phyloP scores from a whole-genome alignment of 2,797 vertebrate genomes.

The Aplochiton taeniatus region DNA sequence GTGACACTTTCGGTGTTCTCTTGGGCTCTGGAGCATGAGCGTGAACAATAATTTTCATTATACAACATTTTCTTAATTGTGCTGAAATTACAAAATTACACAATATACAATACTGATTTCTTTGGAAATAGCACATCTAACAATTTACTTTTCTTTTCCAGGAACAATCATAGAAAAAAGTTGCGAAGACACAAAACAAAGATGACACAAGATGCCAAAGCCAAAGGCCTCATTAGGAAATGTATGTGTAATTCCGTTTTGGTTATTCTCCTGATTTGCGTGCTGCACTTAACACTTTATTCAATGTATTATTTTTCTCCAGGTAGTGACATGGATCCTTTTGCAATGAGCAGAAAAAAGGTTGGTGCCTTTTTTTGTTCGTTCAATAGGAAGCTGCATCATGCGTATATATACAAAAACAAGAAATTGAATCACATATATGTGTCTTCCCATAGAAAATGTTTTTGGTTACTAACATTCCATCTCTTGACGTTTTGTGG shows the following conservation, averaged over 20 bases:
- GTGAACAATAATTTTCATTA: too few species aligned
- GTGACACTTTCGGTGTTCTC: too few species aligned
- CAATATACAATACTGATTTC: neutral
- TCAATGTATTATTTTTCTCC: conserved; percentile 22
- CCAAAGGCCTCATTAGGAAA: conserved; percentile 71
- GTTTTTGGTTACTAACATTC: neutral
- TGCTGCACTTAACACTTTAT: conserved; percentile 10
- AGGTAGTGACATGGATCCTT: conserved; percentile 68
- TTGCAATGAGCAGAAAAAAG: conserved; percentile 70
- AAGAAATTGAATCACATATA: neutral
- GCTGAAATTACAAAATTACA: too few species aligned
- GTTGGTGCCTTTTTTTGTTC: conserved; percentile 43
- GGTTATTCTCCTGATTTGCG: neutral
- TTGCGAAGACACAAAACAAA: conserved; percentile 47
- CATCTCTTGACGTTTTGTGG: conserved; percentile 13
- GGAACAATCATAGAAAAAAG: conserved; percentile 50
- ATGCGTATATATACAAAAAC: too few species aligned
- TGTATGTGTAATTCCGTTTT: conserved; percentile 51
- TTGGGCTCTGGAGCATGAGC: too few species aligned
- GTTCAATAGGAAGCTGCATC: neutral
- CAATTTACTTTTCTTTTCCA: conserved; percentile 18
- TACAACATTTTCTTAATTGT: too few species aligned
- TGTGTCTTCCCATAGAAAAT: neutral
- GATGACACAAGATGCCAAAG: conserved; percentile 47
- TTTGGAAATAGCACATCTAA: neutral